Evolutionary conservation across 2,797 vertebrate species (phyloP), one percentile per base, ranked within the genome.

Genomic region (Gallinago stenura): DNA sequence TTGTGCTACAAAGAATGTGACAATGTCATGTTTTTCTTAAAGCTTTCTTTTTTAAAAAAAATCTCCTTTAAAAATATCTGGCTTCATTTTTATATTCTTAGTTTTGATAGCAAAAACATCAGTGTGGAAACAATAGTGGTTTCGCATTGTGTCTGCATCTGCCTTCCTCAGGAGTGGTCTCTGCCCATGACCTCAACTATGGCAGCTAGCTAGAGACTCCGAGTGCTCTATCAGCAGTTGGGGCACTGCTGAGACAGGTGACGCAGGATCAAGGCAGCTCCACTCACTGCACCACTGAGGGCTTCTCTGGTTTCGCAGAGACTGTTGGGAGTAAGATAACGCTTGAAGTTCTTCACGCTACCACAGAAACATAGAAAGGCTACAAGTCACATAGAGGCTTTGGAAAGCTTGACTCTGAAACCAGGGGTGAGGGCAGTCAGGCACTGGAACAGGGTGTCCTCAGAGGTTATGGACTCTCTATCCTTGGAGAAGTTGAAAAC

Each of bases 151-250:
- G 9, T 17, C 51, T 71, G 39, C 48, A 31, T 8, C 25, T 46
- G 19, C 53, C 14, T 81, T 78, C 17, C 35, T n/a, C 45, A 31
- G 20, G 56, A 41, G 14, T 0, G 15, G 14, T 20, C 18, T 83
- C 33, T 76, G 66, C 39, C 24, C 3, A 17, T n/a, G 37, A 50
- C 7, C 7, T 37, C 4, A 82, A 41, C 24, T 15, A 1, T 0
- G 43, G n/a, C 72, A 73, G n/a, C 24, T 73, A 15, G 62, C 11
- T 5, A 7, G 25, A 82, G 43, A 15, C 58, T 16, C 45, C 2
- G 22, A 35, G 37, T 19, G 45, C 61, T 61, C 0, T 31, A 7
- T 24, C 57, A 54, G 62, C 48, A 22, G 41, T 0, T 4, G n/a
- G 26, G 65, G 46, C n/a, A 4, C 31, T 69, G 71, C 86, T 37